phyloP scores from a whole-genome alignment of 2,113 vertebrate species.

The Petrocephalus microphthalmus region DNA sequence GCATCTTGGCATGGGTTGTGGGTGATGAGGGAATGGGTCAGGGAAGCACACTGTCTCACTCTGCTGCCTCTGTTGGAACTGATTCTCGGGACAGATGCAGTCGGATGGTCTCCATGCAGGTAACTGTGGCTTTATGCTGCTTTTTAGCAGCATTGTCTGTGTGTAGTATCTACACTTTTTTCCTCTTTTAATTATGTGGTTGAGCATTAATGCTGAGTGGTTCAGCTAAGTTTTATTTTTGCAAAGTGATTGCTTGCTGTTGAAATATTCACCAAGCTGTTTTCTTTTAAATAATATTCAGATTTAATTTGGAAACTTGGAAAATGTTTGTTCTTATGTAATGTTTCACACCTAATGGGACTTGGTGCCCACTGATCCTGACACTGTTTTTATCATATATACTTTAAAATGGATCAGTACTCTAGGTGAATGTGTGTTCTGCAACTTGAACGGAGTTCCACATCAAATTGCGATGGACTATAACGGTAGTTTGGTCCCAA shows the following conservation, averaged over 20 bases:
- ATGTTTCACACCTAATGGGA: neutral
- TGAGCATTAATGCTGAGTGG: neutral
- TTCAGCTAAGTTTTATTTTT: neutral
- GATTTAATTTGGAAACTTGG: neutral
- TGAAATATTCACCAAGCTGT: neutral
- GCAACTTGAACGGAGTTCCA: neutral
- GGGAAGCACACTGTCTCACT: neutral
- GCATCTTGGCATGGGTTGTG: neutral
- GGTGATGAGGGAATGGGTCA: neutral
- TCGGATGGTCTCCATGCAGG: neutral
- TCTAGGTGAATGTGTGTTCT: neutral
- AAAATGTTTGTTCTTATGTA: neutral
- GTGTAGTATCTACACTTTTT: slow-evolving; percentile 43
- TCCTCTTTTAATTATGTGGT: neutral
- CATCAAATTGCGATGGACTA: neutral
- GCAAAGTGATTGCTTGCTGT: neutral
- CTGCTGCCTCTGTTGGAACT: neutral
- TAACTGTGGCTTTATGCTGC: slow-evolving; percentile 8
- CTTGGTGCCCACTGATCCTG: neutral
- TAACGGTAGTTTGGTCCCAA: neutral
- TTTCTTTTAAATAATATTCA: neutral
- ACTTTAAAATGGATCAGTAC: neutral
- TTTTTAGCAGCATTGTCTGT: slow-evolving; percentile 13
- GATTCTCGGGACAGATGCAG: neutral
- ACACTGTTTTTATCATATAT: neutral